Percentiles rank a stretch among this genome's conserved stretches.
Evolutionary conservation across 2,797 vertebrate species (phyloP).

Genomic region (Tauraco hartlaubi): DNA sequence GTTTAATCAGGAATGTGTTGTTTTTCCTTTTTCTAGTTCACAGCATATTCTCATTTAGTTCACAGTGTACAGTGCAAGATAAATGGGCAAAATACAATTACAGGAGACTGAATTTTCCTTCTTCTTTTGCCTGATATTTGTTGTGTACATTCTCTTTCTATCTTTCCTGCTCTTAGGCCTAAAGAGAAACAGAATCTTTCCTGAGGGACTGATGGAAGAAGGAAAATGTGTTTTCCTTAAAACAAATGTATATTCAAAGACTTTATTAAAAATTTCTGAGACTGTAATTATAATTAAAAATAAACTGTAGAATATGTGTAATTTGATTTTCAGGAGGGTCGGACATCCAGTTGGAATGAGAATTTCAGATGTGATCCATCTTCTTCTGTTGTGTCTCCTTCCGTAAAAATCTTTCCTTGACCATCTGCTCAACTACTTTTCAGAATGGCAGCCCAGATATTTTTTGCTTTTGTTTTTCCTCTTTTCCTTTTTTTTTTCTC

Average conservation of each 20-base stretch:
- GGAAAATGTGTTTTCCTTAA: not conserved
- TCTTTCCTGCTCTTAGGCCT: not conserved
- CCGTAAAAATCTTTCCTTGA: not conserved
- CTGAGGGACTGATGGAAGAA: not conserved
- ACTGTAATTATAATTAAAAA: not conserved
- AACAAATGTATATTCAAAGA: not conserved
- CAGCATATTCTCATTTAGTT: conserved; percentile 47
- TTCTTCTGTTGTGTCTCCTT: not conserved
- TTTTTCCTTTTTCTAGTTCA: conserved; percentile 56
- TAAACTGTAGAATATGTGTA: not conserved
- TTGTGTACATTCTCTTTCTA: not conserved
- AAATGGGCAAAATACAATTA: conserved; percentile 36
- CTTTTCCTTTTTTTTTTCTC: not conserved
- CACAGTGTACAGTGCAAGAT: conserved; percentile 34
- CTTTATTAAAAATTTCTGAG: not conserved
- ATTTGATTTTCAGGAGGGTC: not conserved
- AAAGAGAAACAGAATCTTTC: not conserved
- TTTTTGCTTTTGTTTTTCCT: not conserved
- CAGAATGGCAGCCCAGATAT: not conserved
- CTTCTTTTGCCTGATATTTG: not conserved
- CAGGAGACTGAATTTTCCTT: not conserved
- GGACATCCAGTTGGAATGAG: not conserved
- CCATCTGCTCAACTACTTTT: not conserved
- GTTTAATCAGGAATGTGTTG: conserved; percentile 35
- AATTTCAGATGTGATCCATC: not conserved